phyloP scores from a whole-genome alignment of 2,888 invertebrate genomes.

The Tortrix viridana region DNA sequence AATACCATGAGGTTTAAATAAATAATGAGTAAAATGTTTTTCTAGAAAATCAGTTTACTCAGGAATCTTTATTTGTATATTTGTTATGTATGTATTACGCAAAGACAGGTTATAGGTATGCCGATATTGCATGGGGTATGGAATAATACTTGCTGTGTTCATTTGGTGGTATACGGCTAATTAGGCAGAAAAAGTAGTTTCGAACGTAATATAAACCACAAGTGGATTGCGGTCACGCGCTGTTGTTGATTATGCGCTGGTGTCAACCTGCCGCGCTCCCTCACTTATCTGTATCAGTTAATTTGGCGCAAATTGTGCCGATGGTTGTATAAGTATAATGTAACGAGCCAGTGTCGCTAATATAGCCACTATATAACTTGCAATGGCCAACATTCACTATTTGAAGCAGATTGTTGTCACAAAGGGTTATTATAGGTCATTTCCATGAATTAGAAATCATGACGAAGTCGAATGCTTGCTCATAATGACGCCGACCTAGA shows the following conservation, averaged over 20 bases:
- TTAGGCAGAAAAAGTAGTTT: constrained; percentile 5
- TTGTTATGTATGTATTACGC: no score
- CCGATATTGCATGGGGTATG: no score
- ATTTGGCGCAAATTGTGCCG: constrained; percentile 19
- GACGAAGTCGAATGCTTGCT: constrained; percentile 44
- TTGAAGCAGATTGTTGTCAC: constrained; percentile 15
- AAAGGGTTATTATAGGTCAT: constrained; percentile 29
- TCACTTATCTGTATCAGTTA: constrained; percentile 22
- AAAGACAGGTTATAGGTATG: no score
- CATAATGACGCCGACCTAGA: constrained; percentile 40
- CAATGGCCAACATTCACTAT: constrained; percentile 16
- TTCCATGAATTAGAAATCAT: constrained; percentile 59
- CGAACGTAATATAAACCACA: constrained; percentile 29
- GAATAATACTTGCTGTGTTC: neutral
- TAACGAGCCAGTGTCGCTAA: constrained; percentile 3
- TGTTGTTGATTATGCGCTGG: constrained; percentile 27
- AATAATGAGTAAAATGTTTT: no score
- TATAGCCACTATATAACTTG: constrained; percentile 1
- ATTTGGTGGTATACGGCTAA: neutral
- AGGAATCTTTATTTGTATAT: no score
- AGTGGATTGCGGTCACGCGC: constrained; percentile 27
- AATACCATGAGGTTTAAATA: no score
- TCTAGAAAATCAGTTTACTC: no score
- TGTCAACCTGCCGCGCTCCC: constrained; percentile 11
- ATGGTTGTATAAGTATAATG: constrained; percentile 32